phyloP scores from a whole-genome alignment of 1,140 invertebrate genomes.

The Hyles euphorbiae region DNA sequence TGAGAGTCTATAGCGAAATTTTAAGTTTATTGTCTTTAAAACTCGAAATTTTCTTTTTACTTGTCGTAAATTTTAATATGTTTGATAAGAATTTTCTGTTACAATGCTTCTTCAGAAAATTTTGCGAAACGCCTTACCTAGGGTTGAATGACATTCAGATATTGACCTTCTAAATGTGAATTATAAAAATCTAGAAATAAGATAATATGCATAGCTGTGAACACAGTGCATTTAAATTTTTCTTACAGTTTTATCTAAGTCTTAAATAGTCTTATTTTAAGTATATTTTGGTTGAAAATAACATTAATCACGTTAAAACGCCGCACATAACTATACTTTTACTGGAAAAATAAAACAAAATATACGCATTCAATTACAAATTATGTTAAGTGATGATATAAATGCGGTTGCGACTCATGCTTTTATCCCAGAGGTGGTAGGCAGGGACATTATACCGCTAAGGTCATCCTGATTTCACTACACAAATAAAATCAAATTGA shows the following conservation, averaged over 20 bases:
- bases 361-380: too few species aligned
- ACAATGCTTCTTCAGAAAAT: background rate
- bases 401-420: too few species aligned
- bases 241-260: slow-evolving; percentile 3
- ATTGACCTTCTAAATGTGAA: background rate
- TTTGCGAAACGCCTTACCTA: background rate
- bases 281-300: too few species aligned
- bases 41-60: slow-evolving; percentile 8
- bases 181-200: background rate
- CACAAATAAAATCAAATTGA: too few species aligned
- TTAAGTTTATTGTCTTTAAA: slow-evolving; percentile 10
- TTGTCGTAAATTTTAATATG: slow-evolving; percentile 9
- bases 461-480: too few species aligned
- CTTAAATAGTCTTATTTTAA: too few species aligned
- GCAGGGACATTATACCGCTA: too few species aligned
- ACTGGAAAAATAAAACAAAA: too few species aligned
- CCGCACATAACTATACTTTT: too few species aligned
- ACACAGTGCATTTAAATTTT: background rate
- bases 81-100: slow-evolving; percentile 5
- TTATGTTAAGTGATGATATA: too few species aligned
- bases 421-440: too few species aligned
- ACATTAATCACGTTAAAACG: too few species aligned
- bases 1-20: background rate
- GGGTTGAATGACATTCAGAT: background rate
- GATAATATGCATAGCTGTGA: background rate